Conservation (phyloP, 2,888 invertebrate species). For the Congeria kusceri region DNA sequence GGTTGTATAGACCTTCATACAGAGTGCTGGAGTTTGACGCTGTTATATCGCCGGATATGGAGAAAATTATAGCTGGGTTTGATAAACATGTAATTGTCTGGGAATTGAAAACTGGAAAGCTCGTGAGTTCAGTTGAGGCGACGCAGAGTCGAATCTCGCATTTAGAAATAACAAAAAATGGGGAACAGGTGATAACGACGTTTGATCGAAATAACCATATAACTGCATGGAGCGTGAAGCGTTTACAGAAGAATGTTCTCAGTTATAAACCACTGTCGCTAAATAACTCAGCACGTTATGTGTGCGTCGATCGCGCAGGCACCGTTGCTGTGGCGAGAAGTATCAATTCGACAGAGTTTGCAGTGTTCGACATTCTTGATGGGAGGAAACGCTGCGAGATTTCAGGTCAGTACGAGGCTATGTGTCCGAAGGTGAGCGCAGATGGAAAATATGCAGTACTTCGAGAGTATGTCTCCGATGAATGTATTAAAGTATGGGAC, state of each 20-base stretch:
- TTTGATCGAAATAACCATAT: constrained; percentile 61
- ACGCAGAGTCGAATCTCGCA: constrained; percentile 46
- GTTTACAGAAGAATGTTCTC: constrained; percentile 38
- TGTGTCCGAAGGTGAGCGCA: constrained; percentile 60
- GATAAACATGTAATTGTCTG: constrained; percentile 64
- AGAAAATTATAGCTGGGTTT: constrained; percentile 61
- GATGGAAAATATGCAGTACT: constrained; percentile 70
- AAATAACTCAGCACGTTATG: constrained; percentile 63
- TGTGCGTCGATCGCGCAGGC: constrained; percentile 45
- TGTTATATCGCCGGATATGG: constrained; percentile 56
- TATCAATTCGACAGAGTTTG: constrained; percentile 59
- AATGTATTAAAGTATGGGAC: constrained; percentile 67
- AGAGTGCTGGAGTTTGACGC: constrained; percentile 61
- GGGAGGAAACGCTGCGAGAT: constrained; percentile 55
- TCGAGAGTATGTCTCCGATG: constrained; percentile 61
- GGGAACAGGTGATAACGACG: constrained; percentile 57
- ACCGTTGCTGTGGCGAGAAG: constrained; percentile 62
- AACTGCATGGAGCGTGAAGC: constrained; percentile 60
- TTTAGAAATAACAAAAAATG: constrained; percentile 53
- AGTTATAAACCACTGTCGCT: constrained; percentile 62
- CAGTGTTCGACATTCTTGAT: constrained; percentile 56
- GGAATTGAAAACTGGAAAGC: constrained; percentile 49
- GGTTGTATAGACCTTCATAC: constrained; percentile 53
- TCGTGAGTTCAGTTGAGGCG: constrained; percentile 55
- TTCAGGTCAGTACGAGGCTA: constrained; percentile 59